Evolutionary conservation across 2,113 vertebrate species (phyloP).

Genomic region (Hypocryptadius cinnamomeus): DNA sequence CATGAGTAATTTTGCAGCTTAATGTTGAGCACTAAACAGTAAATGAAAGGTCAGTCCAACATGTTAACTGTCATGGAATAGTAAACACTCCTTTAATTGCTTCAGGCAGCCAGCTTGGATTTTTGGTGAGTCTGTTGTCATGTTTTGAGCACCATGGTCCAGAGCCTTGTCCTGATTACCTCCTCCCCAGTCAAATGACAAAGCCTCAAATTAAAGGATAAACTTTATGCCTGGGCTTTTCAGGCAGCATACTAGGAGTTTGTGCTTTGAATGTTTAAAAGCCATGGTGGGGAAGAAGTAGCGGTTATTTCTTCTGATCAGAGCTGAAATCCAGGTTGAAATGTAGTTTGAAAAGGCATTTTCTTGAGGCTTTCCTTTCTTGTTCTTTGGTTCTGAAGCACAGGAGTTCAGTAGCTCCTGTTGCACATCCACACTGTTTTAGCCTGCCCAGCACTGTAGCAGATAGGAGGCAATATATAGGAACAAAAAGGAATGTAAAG

Average conservation of each 20-base stretch:
- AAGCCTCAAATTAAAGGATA: slow-evolving; percentile 32
- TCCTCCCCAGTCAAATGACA: neutral
- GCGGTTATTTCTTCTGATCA: neutral
- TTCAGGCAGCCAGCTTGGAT: neutral
- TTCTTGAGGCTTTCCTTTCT: neutral
- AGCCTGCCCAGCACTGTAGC: neutral
- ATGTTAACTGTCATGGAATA: slow-evolving; percentile 2
- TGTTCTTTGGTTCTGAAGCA: neutral
- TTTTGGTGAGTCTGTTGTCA: slow-evolving; percentile 25
- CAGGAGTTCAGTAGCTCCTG: neutral
- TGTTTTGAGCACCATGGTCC: neutral
- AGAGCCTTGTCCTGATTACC: slow-evolving; percentile 8
- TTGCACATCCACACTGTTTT: neutral
- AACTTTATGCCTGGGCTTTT: neutral
- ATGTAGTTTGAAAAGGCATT: neutral
- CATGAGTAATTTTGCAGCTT: slow-evolving; percentile 28
- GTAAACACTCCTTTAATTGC: slow-evolving; percentile 36
- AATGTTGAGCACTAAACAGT: slow-evolving; percentile 8
- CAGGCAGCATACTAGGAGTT: neutral
- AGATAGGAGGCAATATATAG: neutral
- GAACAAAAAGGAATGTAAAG: neutral
- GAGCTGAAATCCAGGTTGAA: neutral
- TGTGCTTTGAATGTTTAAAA: neutral
- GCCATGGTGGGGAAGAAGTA: rapidly evolving
- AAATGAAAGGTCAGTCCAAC: slow-evolving; percentile 54